Percentiles rank a stretch among this genome's conserved stretches.
These are phyloP conservation scores for Solea solea DNA, from an alignment of 2,113 vertebrate genomes.

Conservation along the genomic window DNA sequence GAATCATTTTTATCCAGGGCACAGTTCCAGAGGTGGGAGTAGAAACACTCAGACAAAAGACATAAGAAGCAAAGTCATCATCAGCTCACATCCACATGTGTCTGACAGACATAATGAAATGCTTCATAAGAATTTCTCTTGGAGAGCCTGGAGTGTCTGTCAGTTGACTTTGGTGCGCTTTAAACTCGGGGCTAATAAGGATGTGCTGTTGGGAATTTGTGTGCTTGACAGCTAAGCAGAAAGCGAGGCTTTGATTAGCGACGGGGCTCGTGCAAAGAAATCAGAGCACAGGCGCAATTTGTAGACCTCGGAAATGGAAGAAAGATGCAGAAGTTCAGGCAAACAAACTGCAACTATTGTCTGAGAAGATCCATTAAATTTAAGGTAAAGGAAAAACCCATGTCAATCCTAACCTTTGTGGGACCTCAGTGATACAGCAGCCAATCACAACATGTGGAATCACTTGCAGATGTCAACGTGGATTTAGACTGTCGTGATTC, in stretches of 20 bases:
- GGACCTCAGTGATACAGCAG: conserved; percentile 27
- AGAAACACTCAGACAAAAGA: conserved; percentile 41
- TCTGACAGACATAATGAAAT: conserved; percentile 57
- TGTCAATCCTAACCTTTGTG: not conserved
- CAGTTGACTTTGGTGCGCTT: conserved; percentile 64
- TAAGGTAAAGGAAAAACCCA: conserved; percentile 29
- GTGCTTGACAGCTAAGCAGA: conserved; percentile 68
- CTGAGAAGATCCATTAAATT: not conserved
- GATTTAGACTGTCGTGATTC: too few species aligned
- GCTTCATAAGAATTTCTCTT: conserved; percentile 56
- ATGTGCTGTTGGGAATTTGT: conserved; percentile 71
- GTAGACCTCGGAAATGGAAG: conserved; percentile 32
- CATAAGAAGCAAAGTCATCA: conserved; percentile 58
- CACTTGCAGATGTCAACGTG: conserved; percentile 29
- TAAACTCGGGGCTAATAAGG: conserved; percentile 75
- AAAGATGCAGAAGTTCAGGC: conserved; percentile 24
- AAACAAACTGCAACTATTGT: not conserved
- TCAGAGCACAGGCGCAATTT: conserved; percentile 31
- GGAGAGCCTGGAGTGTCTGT: conserved; percentile 52
- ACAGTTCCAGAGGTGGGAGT: conserved; percentile 44
- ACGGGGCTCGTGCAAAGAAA: conserved; percentile 47
- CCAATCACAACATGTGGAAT: conserved; percentile 35
- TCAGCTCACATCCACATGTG: conserved; percentile 33
- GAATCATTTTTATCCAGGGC: conserved; percentile 34
- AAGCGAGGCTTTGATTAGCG: conserved; percentile 65